Conservation (phyloP, 2,888 invertebrate species). For the Sepiola atlantica region DNA sequence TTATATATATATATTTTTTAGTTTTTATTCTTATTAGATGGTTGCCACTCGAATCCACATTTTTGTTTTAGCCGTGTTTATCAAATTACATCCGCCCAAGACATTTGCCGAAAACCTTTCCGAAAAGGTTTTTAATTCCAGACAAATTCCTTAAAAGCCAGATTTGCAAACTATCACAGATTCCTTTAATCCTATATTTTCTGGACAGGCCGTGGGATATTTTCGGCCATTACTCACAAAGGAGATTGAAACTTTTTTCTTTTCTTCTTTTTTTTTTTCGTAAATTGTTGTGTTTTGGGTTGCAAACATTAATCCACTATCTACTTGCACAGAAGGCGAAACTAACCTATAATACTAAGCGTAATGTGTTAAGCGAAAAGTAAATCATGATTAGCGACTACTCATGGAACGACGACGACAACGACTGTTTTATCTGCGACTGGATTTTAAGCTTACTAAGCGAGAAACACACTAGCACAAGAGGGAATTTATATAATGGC, state of each 20-base stretch:
- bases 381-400: background rate
- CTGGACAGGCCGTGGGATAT: background rate
- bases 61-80: background rate
- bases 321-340: background rate
- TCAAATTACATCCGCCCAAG: background rate
- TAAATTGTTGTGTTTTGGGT: background rate
- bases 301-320: background rate
- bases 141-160: background rate
- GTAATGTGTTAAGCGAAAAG: too few species aligned
- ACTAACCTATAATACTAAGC: background rate
- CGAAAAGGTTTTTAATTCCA: background rate
- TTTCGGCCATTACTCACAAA: background rate
- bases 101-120: background rate
- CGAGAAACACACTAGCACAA: too few species aligned
- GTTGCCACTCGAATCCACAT: too few species aligned
- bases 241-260: background rate
- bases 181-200: background rate
- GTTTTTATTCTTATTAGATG: too few species aligned
- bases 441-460: too few species aligned
- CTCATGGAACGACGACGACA: too few species aligned
- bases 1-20: too few species aligned
- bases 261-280: background rate
- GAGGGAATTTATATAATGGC: too few species aligned
- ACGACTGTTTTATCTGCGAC: too few species aligned
- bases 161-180: background rate